Base-by-base conservation (phyloP, 2,113 vertebrate species). In the Oceanodroma tethys region DNA sequence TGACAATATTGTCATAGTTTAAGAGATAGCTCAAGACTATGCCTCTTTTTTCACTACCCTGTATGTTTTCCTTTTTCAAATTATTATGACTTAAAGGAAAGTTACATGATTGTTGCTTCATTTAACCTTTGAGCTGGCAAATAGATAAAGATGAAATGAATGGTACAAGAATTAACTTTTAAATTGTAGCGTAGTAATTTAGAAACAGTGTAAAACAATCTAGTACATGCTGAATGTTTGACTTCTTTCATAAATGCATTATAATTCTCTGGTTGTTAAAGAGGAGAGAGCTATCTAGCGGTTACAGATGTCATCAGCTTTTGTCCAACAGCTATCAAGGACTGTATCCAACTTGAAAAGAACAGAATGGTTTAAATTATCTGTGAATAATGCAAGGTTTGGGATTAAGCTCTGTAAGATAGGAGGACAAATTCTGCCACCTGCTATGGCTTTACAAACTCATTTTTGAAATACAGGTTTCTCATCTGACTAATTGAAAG, bases 251-350 rank as follows among this genome's bases (percentile, higher is more conserved):
- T 78, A 74, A 60, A 42, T 67, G 13, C 36, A 27, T 83, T 71
- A 34, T 65, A 65, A 85, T 80, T 68, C 43, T 82, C 63, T 68
- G 74, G 36, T 50, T 91, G 30, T 68, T 95, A 60, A 84, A 90
- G 86, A 91, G 53, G 76, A 48, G 86, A 92, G 62, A 95, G 73
- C 65, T 95, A 47, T 91, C 45, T 73, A 56, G 59, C 4, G 1
- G 83, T 96, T 97, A 72, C 42, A 72, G 76, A 93, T 96, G 94
- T 97, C 96, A 94, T 90, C 96, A 95, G 43, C 86, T 93, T 73
- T 95, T 88, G 86, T 88, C 86, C 80, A 91, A 70, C 94, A 96
- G 74, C 82, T 96, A 72, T 92, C 52, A 50, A 93, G 86, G 86
- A 26, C 86, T 97, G 93, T 22, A 83, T 93, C 65, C 81, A 94